Conservation (phyloP, 2,888 invertebrate genomes). For the Cataglyphis rosenhaueri region DNA sequence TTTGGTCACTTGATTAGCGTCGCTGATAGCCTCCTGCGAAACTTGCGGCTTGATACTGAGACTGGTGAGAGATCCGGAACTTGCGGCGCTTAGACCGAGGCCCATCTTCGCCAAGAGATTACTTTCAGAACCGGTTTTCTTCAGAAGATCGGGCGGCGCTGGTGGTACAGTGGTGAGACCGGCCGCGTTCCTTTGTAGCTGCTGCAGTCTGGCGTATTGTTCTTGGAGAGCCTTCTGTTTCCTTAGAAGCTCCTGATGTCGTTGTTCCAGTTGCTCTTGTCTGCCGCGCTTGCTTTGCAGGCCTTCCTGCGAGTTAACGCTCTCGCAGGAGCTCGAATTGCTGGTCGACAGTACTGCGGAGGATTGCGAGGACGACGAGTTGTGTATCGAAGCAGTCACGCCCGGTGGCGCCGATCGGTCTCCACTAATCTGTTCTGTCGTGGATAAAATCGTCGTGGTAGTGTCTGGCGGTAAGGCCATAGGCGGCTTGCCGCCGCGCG, state of each 20-base stretch:
- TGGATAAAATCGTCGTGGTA: constrained; percentile 50
- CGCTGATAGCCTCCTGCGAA: constrained; percentile 66
- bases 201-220: constrained; percentile 95
- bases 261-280: constrained; percentile 92
- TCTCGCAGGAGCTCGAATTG: constrained; percentile 92
- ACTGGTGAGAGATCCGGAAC: constrained; percentile 89
- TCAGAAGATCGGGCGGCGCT: constrained; percentile 88
- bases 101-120: constrained; percentile 94
- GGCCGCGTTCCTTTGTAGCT: constrained; percentile 92
- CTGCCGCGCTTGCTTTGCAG: constrained; percentile 87
- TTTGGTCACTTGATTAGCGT: constrained; percentile 25
- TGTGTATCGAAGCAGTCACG: constrained; percentile 43
- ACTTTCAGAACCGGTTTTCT: constrained; percentile 95
- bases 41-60: constrained; percentile 85
- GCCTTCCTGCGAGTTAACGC: constrained; percentile 91
- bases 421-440: constrained; percentile 21
- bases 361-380: constrained; percentile 68
- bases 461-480: constrained; percentile 79
- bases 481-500: constrained; percentile 76
- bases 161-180: constrained; percentile 88
- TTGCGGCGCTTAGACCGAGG: constrained; percentile 87
- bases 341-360: constrained; percentile 86
- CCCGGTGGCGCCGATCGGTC: constrained; percentile 4
- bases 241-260: constrained; percentile 94
- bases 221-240: constrained; percentile 96